Base-by-base conservation (phyloP, 2,797 vertebrate species). In the Cottoperca gobio region DNA sequence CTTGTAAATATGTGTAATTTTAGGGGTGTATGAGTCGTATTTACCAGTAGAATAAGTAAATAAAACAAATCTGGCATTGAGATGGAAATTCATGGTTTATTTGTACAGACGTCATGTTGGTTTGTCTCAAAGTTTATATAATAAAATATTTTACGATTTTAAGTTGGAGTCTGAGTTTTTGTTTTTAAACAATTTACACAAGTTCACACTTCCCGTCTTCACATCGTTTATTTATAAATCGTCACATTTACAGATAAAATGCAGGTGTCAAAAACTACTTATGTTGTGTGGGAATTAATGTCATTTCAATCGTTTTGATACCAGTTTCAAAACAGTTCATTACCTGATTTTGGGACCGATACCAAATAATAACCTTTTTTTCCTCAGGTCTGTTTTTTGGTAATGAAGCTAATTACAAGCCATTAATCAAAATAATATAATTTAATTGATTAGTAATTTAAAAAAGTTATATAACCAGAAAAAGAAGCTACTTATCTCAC, bases 1-100 rank as follows among this genome's bases (percentile, higher is more conserved):
- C 26, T 81, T 94, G 91, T 94, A 93, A 89, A 93, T 94, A 93
- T 65, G 23, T 92, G 83, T 88, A 80, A 86, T 80, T 79, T 78
- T 83, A 85, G 78, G 17, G 54, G 19, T 65, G 61, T 76, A 48
- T 61, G 58, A 69, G 37, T 63, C 57, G 46, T 26, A 43, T 70
- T 67, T 42, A 80, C 50, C 21, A 42, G 26, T 26, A 37, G 50
- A 68, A 52, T 13, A 43, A 65, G 35, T 6, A 13, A 26, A 61
- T 73, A 28, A 62, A 67, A 67, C 55, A 55, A 54, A 62, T 72
- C 31, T 73, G 58, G 45, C 48, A 19, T 19, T 68, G 6, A 68
- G 24, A 71, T 76, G 62, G 63, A 79, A 81, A 73, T 42, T 9
- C 0, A 73, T 80, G 62, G 64, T 79, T 82, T 70, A 84, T 93